A percentile compares a stretch with the other conserved stretches of the same genome.
These are phyloP conservation scores for Scomber scombrus DNA, from an alignment of 2,113 vertebrate genomes.

Conservation along the genomic window DNA sequence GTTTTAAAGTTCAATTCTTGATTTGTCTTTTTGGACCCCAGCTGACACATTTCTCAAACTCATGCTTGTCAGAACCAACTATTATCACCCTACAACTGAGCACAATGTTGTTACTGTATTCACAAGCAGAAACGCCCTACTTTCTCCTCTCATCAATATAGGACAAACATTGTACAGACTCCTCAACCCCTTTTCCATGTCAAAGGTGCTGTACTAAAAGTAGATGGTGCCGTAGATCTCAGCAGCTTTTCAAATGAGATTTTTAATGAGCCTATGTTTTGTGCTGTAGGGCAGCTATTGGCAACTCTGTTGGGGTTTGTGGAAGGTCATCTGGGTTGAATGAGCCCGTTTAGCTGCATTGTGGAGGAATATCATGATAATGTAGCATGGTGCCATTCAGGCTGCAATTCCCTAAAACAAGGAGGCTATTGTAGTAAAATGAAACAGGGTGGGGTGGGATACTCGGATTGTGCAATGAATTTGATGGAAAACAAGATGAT, in stretches of 20 bases:
- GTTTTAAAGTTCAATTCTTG: neutral
- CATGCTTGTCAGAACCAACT: constrained; percentile 11
- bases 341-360: constrained; percentile 76
- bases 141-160: constrained; percentile 74
- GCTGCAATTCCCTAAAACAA: constrained; percentile 78
- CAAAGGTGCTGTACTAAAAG: constrained; percentile 79
- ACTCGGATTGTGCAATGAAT: constrained; percentile 70
- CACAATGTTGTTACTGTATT: constrained; percentile 76
- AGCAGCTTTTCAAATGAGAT: constrained; percentile 76
- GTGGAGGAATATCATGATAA: constrained; percentile 82
- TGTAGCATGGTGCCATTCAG: constrained; percentile 80
- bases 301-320: constrained; percentile 77
- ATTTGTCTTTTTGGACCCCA: neutral
- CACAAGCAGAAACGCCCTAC: constrained; percentile 71
- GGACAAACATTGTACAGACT: constrained; percentile 74
- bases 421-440: constrained; percentile 79
- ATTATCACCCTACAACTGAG: constrained; percentile 62
- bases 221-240: constrained; percentile 73
- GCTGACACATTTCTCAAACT: constrained; percentile 10
- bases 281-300: constrained; percentile 70
- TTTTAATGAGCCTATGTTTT: constrained; percentile 82
- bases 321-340: constrained; percentile 80
- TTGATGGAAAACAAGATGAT: constrained; percentile 74
- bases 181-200: constrained; percentile 66
- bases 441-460: constrained; percentile 71